A percentile compares a stretch with the other conserved stretches of the same genome.
phyloP scores from a whole-genome alignment of 2,888 invertebrate genomes.

The Synanthedon andrenaeformis region DNA sequence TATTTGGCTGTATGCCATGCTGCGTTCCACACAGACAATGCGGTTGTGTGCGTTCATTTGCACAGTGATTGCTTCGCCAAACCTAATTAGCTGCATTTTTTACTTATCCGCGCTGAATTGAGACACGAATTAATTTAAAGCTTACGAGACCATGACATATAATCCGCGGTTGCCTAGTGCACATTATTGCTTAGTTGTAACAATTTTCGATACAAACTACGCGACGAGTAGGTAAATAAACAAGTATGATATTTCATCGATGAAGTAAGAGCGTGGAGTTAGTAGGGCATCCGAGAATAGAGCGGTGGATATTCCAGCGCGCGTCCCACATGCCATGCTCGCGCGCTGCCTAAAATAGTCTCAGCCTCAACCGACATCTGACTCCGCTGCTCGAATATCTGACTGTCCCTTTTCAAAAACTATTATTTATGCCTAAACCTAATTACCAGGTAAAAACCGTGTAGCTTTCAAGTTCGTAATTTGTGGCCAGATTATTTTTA shows the following conservation, averaged over 20 bases:
- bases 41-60: slow-evolving; percentile 11
- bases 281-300: slow-evolving; percentile 62
- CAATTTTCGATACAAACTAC: neutral
- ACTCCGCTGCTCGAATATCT: slow-evolving; percentile 18
- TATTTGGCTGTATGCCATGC: slow-evolving; percentile 12
- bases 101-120: slow-evolving; percentile 23
- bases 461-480: no score
- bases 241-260: slow-evolving; percentile 9
- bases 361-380: slow-evolving; percentile 33
- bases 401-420: slow-evolving; percentile 7
- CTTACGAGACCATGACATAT: slow-evolving; percentile 37
- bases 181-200: neutral
- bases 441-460: no score
- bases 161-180: slow-evolving; percentile 5
- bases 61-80: slow-evolving; percentile 22
- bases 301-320: slow-evolving; percentile 54
- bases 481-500: no score
- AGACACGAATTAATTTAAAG: slow-evolving; percentile 35
- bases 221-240: neutral
- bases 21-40: slow-evolving; percentile 22
- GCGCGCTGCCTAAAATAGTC: slow-evolving; percentile 57
- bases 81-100: slow-evolving; percentile 42
- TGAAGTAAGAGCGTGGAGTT: slow-evolving; percentile 33
- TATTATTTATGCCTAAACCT: neutral
- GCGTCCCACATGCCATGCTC: slow-evolving; percentile 50